These are phyloP conservation scores for Branchipolynoe longqiensis DNA, from an alignment of 2,888 invertebrate species.

Conservation along the genomic window DNA sequence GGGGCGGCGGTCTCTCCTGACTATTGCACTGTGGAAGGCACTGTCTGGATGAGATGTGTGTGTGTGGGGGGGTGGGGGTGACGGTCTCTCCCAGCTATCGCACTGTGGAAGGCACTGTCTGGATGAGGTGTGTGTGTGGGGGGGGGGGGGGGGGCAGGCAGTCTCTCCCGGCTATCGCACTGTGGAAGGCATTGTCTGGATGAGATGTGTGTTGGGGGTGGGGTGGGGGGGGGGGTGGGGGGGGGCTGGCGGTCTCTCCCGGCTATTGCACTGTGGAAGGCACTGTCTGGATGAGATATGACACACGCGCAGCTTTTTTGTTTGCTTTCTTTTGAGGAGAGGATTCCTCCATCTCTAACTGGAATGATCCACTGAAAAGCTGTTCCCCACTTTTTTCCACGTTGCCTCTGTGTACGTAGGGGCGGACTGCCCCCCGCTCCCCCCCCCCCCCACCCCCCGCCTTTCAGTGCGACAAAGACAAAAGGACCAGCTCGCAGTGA, in stretches of 20 bases:
- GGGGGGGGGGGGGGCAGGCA: too few species aligned
- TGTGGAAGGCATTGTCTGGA: too few species aligned
- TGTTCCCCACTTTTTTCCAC: neutral
- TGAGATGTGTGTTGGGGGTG: too few species aligned
- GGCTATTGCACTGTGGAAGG: slow-evolving; percentile 40
- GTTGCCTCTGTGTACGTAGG: neutral
- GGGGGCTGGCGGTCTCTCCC: slow-evolving; percentile 46
- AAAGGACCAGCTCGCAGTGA: slow-evolving; percentile 33
- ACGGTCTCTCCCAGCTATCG: too few species aligned
- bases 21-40: too few species aligned
- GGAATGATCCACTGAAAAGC: slow-evolving; percentile 39
- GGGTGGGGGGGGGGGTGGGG: too few species aligned
- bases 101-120: too few species aligned
- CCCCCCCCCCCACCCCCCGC: neutral
- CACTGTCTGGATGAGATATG: slow-evolving; percentile 48
- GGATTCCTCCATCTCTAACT: slow-evolving; percentile 24
- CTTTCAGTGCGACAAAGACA: slow-evolving; percentile 39
- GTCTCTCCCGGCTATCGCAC: too few species aligned
- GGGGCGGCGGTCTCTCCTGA: too few species aligned
- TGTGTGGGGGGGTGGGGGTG: too few species aligned
- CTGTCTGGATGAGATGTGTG: too few species aligned
- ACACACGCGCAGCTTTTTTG: slow-evolving; percentile 40
- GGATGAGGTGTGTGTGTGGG: too few species aligned
- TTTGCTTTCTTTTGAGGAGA: slow-evolving; percentile 37
- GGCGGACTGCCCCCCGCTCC: neutral